Evolutionary conservation across 2,797 vertebrate species (phyloP), one percentile per base, ranked within the genome.

Genomic region (Cyprinodon diabolis): DNA sequence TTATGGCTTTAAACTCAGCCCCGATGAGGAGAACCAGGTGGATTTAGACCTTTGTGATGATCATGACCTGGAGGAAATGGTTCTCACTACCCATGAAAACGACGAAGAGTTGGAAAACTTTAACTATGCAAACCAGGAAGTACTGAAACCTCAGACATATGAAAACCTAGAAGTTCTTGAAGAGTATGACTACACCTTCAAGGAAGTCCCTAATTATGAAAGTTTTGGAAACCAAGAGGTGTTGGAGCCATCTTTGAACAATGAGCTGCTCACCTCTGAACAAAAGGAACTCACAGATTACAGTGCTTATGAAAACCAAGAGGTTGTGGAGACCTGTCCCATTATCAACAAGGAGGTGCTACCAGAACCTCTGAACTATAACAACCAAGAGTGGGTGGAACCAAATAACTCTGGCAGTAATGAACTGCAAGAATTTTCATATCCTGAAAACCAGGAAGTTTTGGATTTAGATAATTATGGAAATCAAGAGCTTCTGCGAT

Each of bases 1-100:
- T 23, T 93, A 93, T 56, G 92, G 90, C 43, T 93, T 93, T 74
- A 93, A 93, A 58, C 86, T 94, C n/a, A 92, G 90, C 63, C 89
- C 88, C 14, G 88, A 93, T 58, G 84, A 90, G 49, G 87, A 89
- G 62, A 92, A 92, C 78, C 87, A 91, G 69, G 91, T 92, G 62
- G 83, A 91, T 1, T 66, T 88, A 49, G 86, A 81, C 9, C 49
- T 84, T 11, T 83, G 75, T 87, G 56, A 19, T 23, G 69, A 77
- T 37, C 66, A 77, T 49, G 75, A 87, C 71, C 71, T 81, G 52
- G 86, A 78, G 25, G 66, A 48, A 65, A 58, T 84, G 63, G 84
- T 86, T 12, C 43, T 72, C 45, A 77, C 79, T 40, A 40, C 25
- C 21, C 76, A 45, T 67, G 78, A 85, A 25, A 83, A 76, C 58